Evolutionary conservation across 2,113 vertebrate species (phyloP).

Genomic region (Campylomormyrus tamandua): DNA sequence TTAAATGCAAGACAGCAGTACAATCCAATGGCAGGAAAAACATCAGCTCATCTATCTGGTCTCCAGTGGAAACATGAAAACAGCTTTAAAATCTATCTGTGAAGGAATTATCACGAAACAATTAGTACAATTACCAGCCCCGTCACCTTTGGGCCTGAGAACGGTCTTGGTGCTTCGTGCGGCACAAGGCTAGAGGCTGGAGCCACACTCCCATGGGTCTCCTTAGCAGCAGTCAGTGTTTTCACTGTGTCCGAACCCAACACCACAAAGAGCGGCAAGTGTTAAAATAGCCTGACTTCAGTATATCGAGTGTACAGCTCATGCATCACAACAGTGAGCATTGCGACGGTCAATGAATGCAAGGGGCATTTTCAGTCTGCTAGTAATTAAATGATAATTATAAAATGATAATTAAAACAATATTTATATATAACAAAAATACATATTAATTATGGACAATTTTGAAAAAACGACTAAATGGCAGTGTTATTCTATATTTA

Average conservation of each 20-base stretch:
- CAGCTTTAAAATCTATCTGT: not conserved
- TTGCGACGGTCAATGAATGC: not conserved
- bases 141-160: not conserved
- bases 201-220: not conserved
- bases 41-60: not conserved
- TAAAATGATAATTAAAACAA: not conserved
- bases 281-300: constrained; percentile 7
- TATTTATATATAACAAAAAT: not conserved
- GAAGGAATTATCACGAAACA: not conserved
- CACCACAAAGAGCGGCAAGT: constrained; percentile 13
- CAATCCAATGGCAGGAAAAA: not conserved
- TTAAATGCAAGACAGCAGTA: not conserved
- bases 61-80: not conserved
- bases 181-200: not conserved
- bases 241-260: not conserved
- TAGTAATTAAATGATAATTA: not conserved
- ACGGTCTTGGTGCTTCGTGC: not conserved
- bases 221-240: not conserved
- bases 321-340: not conserved
- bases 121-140: not conserved
- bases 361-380: not conserved
- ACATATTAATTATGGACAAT: not conserved
- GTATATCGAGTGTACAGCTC: not conserved
- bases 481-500: not conserved
- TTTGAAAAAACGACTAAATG: not conserved